Base-by-base conservation (phyloP, 1,140 invertebrate species). In the Oncopeltus fasciatus region DNA sequence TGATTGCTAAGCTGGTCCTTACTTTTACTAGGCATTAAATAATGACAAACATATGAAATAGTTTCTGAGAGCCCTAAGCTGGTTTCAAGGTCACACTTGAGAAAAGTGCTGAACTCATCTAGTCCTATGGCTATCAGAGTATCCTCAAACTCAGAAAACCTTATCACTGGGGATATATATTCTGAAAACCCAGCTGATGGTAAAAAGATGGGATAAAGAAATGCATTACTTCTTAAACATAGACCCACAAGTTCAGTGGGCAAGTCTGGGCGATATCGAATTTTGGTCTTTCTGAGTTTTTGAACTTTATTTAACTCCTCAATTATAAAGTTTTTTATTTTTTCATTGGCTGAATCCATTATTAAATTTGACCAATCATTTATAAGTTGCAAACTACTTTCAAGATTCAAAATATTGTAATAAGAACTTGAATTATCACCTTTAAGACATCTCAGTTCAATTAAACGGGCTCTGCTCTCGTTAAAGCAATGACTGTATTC, bases 321-420 rank as follows among this genome's bases (percentile, higher is more conserved):
- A 28, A n/a, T 46, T 2, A 59, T 64, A 46, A 67, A 65, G 38
- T 33, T 65, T 33, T 26, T 26, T 24, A 68, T 51, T 46, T 53
- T 26, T 21, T 53, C 16, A 33, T 47, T 24, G n/a, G 63, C 57
- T 59, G 27, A 18, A 64, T 65, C 21, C 44, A 49, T 1, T 38
- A 57, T 47, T 29, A 51, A 76, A 1, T 70, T 65, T 69, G 82
- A 76, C 82, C 82, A 85, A 59, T 73, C 67, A 9, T 73, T 67
- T 8, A 84, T 70, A 38, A 86, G 68, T 31, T 80, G 68, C 11
- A 84, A 62, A 46, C 84, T 81, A 28, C 69, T 69, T 8, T 74
- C 63, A 38, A 88, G 72, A 74, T 87, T 88, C 60, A 72, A 72
- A 28, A 77, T 74, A 66, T 78, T 75, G 67, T 82, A 86, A 16